A percentile compares a stretch with the other conserved stretches of the same genome.
phyloP scores from a whole-genome alignment of 2,888 invertebrate species.

The Meandrusa payeni region DNA sequence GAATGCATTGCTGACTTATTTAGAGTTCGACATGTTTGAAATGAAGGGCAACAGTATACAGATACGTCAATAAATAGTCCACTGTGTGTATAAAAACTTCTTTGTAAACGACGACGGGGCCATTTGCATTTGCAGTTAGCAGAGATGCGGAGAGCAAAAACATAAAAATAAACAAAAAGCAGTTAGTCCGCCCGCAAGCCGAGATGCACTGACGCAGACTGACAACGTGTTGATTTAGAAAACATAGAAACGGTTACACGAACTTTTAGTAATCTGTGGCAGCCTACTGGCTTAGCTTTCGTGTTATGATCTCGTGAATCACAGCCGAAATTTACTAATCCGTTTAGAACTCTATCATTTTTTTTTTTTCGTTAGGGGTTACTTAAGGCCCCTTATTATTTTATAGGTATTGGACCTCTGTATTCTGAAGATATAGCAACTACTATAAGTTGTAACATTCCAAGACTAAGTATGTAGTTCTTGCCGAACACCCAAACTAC shows the following conservation, averaged over 20 bases:
- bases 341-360: too few relatives aligned
- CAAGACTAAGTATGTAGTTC: too few relatives aligned
- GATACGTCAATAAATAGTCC: conserved; percentile 52
- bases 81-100: conserved; percentile 62
- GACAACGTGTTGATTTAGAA: conserved; percentile 17
- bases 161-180: conserved; percentile 52
- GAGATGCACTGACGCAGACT: conserved; percentile 34
- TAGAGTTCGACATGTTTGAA: conserved; percentile 28
- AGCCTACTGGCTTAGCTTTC: too few relatives aligned
- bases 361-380: too few relatives aligned
- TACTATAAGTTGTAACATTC: too few relatives aligned
- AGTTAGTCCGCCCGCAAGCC: conserved; percentile 45
- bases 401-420: too few relatives aligned
- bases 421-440: too few relatives aligned
- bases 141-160: conserved; percentile 53
- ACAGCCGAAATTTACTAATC: too few relatives aligned
- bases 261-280: too few relatives aligned
- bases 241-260: conserved; percentile 12
- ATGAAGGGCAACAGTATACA: conserved; percentile 39
- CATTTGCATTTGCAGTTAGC: conserved; percentile 72
- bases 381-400: too few relatives aligned
- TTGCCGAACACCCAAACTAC: too few relatives aligned
- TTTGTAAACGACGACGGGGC: conserved; percentile 67
- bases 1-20: conserved; percentile 9
- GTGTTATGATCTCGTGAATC: too few relatives aligned